These are phyloP conservation scores for Ursus arctos DNA, from an alignment of 2,113 vertebrate species.

Conservation along the genomic window DNA sequence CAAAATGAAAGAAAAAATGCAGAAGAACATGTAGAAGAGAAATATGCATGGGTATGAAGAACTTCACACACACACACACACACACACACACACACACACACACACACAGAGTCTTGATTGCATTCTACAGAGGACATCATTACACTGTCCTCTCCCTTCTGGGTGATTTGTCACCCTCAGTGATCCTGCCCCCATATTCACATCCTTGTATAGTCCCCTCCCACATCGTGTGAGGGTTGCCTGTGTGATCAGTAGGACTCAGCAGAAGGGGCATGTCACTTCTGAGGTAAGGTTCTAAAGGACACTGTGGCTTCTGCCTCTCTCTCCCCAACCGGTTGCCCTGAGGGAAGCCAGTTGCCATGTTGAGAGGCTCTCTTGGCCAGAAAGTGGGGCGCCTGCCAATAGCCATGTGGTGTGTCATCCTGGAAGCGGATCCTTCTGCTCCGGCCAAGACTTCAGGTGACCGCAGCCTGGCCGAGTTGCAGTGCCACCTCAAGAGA, in stretches of 20 bases:
- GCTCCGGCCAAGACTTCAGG: not conserved
- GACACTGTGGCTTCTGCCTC: not conserved
- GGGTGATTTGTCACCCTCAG: not conserved
- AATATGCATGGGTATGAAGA: not conserved
- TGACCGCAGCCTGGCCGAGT: not conserved
- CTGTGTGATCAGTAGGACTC: not conserved
- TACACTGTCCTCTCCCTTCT: not conserved
- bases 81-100: not conserved
- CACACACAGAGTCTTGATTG: not conserved
- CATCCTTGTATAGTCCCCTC: not conserved
- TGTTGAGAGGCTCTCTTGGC: not conserved
- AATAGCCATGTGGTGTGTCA: not conserved
- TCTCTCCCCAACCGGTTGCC: not conserved
- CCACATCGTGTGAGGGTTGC: not conserved
- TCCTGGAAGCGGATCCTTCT: not conserved
- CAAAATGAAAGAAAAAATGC: not conserved
- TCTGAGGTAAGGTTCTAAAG: not conserved
- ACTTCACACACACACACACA: not conserved
- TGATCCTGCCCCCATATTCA: not conserved
- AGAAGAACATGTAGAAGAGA: not conserved
- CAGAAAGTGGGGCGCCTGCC: not conserved
- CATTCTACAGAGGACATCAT: not conserved
- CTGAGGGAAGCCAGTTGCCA: not conserved
- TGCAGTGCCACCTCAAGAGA: not conserved
- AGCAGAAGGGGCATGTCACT: not conserved